phyloP scores from a whole-genome alignment of 2,113 vertebrate species.

The Acrocephalus arundinaceus region DNA sequence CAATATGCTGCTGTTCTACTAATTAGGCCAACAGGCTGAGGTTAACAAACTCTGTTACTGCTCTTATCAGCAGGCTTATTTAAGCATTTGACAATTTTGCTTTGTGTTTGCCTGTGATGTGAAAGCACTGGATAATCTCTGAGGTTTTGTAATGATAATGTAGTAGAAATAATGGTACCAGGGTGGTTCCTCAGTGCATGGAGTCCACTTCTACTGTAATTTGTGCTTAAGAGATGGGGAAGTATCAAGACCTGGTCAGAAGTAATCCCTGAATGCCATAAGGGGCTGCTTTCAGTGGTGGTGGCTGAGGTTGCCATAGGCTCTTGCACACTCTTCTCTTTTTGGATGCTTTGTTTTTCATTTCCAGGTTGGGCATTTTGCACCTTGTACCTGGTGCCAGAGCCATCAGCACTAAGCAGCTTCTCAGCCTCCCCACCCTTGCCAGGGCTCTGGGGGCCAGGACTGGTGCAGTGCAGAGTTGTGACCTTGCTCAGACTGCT shows the following conservation, averaged over 20 bases:
- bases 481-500: background rate
- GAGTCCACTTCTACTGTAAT: background rate
- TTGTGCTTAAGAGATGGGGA: background rate
- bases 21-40: conserved; percentile 12
- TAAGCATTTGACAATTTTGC: conserved; percentile 43
- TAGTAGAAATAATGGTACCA: background rate
- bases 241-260: background rate
- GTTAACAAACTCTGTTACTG: background rate
- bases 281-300: background rate
- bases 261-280: background rate
- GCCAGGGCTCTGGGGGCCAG: background rate
- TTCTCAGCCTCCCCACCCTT: background rate
- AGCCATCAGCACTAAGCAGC: background rate
- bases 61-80: conserved; percentile 29
- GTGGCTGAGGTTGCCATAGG: background rate
- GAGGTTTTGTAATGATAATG: background rate
- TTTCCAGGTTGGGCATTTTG: background rate
- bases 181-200: background rate
- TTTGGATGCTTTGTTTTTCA: background rate
- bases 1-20: background rate
- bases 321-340: background rate
- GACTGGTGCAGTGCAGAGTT: background rate
- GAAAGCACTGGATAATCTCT: background rate
- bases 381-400: background rate
- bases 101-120: background rate